These are phyloP conservation scores for Drosophila longiperda DNA, from an alignment of 2,888 invertebrate genomes.

Conservation along the genomic window DNA sequence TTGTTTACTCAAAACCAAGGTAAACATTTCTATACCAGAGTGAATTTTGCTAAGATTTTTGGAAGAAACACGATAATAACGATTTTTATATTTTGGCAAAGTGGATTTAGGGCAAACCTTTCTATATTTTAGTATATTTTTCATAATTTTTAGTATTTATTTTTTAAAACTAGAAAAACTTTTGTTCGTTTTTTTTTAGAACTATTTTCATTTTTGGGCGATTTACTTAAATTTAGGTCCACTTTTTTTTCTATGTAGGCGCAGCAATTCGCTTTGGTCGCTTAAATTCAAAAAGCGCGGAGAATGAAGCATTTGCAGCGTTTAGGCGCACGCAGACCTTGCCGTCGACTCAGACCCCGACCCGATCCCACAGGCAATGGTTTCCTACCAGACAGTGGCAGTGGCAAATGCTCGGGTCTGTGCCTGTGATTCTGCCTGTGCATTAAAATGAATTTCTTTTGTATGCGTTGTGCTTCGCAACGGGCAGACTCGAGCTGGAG, in stretches of 20 bases:
- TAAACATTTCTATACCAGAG: not conserved
- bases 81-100: not conserved
- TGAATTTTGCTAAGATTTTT: not conserved
- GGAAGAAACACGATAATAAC: not conserved
- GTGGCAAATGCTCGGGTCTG: slow-evolving; percentile 10
- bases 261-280: slow-evolving; percentile 68
- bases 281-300: slow-evolving; percentile 62
- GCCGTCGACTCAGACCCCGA: slow-evolving; percentile 10
- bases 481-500: slow-evolving; percentile 43
- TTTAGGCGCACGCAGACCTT: slow-evolving; percentile 75
- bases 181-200: not conserved
- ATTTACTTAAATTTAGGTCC: not conserved
- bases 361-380: slow-evolving; percentile 49
- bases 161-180: too few relatives aligned
- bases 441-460: slow-evolving; percentile 78
- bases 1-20: not conserved
- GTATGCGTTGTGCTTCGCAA: slow-evolving; percentile 56
- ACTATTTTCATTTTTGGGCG: not conserved
- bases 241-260: not conserved
- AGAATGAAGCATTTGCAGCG: slow-evolving; percentile 63
- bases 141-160: not conserved
- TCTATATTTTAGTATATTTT: not conserved
- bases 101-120: not conserved
- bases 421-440: slow-evolving; percentile 40
- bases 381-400: slow-evolving; percentile 52